Base-by-base conservation (phyloP, 1,140 invertebrate species). In the Oedothorax gibbosus region DNA sequence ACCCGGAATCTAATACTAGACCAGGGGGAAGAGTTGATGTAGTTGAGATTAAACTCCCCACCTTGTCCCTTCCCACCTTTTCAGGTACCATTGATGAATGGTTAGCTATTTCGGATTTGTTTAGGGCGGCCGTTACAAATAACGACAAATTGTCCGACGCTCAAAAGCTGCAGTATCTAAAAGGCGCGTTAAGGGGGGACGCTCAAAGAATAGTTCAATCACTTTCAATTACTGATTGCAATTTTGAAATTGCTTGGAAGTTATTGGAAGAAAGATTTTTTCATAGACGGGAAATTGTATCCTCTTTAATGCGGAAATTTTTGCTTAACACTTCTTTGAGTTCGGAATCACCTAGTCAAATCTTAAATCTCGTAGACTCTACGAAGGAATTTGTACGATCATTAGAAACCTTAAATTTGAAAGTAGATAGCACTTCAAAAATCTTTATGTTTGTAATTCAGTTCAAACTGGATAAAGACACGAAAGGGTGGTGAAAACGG, bases 241-340 rank as follows among this genome's bases (percentile, higher is more conserved):
- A 73, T 73, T 53, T 73, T 15, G 14, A 53, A 18, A 73, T 73
- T 11, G 71, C 71, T 15, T 73, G 71, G 50, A 20, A 73, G 10
- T 14, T 54, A 12, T 18, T 73, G 20, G 11, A 7, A 7, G 15
- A 73, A 0, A 53, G 9, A 11, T 73, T 18, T 20, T 53, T 56
- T 11, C 15, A 73, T 53, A 73, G 21, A n/a, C 15, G 50, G 10
- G 35, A 73, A 54, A 53, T 73, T 53, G 65, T 68, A 11, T 15
- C 51, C n/a, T 54, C 50, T 14, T 73, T 0, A 56, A 18, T 54
- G 11, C 3, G 18, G 56, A 73, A 35, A 18, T 54, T 73, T 54
- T 2, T 73, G 10, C n/a, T 20, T 54, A 20, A n/a, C 7, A 7
- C 9, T 18, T 20, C 71, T 5, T n/a, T 54, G 5, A 53, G 56